Percentiles rank a stretch among this genome's conserved stretches.
Evolutionary conservation across 2,888 invertebrate species (phyloP).

Genomic region (Gisinianus flammeolus): DNA sequence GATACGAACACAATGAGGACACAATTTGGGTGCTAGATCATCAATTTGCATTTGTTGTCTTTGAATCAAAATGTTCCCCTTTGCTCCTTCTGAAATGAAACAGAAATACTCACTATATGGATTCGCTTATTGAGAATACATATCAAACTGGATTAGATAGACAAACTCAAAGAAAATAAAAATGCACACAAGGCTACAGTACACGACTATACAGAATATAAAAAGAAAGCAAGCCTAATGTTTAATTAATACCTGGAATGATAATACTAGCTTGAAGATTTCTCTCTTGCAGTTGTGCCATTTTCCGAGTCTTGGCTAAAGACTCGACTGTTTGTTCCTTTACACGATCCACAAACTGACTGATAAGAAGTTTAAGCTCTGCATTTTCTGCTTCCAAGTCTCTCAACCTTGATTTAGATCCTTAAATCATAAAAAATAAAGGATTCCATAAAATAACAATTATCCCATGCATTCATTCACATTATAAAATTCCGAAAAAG

Average conservation of each 20-base stretch:
- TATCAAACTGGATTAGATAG: neutral
- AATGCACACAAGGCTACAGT: neutral
- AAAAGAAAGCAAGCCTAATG: no score
- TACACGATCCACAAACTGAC: slow-evolving; percentile 51
- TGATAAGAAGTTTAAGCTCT: slow-evolving; percentile 55
- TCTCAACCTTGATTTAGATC: slow-evolving; percentile 37
- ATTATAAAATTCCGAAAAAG: neutral
- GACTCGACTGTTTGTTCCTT: slow-evolving; percentile 47
- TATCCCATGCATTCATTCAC: neutral
- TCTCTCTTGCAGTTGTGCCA: slow-evolving; percentile 45
- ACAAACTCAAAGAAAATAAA: neutral
- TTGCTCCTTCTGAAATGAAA: slow-evolving; percentile 24
- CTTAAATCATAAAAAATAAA: neutral
- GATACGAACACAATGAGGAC: slow-evolving; percentile 53
- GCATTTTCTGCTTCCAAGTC: slow-evolving; percentile 54
- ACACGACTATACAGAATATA: no score
- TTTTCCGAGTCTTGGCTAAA: slow-evolving; percentile 46
- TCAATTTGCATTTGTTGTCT: slow-evolving; percentile 42
- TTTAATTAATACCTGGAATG: slow-evolving; percentile 38
- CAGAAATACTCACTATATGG: no score
- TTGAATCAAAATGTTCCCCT: slow-evolving; percentile 10
- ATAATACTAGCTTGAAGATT: slow-evolving; percentile 34
- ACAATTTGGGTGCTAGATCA: slow-evolving; percentile 31
- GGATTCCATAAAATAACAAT: neutral
- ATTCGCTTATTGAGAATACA: neutral